Base-by-base conservation (phyloP, 1,140 invertebrate genomes). In the Macrobrachium nipponense region DNA sequence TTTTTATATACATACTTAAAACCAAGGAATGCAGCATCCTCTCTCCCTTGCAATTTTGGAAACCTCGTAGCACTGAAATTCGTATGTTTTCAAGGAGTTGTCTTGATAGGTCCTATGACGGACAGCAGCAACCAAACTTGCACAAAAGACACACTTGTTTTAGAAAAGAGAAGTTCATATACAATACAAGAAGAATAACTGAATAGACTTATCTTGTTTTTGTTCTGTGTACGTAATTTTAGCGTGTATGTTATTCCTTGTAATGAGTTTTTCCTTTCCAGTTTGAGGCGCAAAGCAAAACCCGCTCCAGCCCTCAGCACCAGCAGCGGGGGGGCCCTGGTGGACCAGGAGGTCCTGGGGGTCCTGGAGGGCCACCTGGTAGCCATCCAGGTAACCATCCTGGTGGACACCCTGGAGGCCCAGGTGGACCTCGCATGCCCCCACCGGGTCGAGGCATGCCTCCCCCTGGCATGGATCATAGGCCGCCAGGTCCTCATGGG, bases 261-360 rank as follows among this genome's bases (percentile, higher is more conserved):
- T 20, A 44, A 58, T 10, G 62, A 77, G 62, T 66, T 64, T 59
- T 78, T 73, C 58, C 70, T 12, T 87, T 86, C 70, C 73, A 96
- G 93, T 97, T 97, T 93, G 96, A 97, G 91, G 96, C 96, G 90
- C 95, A 97, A 91, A 96, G 96, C 80, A 97, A 97, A 92, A 97
- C 96, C 20, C 93, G 96, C 84, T 95, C 96, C 58, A 93, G 94
- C 59, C 95, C 95, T 83, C 95, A 95, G 27, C 94, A 95, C 89
- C 93, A 94, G 5, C 93, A 94, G 88, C 93, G 90, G 82, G 82
- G 89, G 60, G 82, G 89, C 43, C 83, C 82, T 61, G 82, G 82
- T 80, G 82, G 86, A 61, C 85, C 79, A 61, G 88, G 68, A 43
- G 87, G 77, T 51, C 51, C 51, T 0, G 51, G 51, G 51, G 51